Conservation (phyloP, 2,113 vertebrate genomes). For the Gulo gulo region DNA sequence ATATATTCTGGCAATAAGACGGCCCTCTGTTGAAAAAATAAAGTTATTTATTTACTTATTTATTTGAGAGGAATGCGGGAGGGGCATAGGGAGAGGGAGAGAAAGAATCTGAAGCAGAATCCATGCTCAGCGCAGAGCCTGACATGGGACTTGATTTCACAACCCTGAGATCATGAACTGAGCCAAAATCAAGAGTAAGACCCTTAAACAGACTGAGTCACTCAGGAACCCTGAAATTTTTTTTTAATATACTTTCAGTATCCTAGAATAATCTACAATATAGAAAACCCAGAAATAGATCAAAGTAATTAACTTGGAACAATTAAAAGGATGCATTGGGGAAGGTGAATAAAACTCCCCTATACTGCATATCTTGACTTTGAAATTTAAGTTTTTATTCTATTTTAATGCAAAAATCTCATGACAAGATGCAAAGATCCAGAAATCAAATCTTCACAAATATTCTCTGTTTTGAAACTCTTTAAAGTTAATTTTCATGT, state of each 20-base stretch:
- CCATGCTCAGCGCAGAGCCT: not conserved
- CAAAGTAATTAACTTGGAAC: not conserved
- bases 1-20: not conserved
- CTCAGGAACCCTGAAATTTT: not conserved
- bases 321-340: not conserved
- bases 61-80: not conserved
- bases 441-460: slow-evolving; percentile 32
- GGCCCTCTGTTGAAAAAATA: not conserved
- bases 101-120: not conserved
- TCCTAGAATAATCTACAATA: not conserved
- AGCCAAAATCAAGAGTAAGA: not conserved
- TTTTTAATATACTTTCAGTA: slow-evolving; percentile 21
- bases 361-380: not conserved
- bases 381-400: not conserved
- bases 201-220: not conserved
- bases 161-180: not conserved
- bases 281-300: not conserved
- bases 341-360: not conserved
- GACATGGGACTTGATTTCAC: not conserved
- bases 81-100: not conserved
- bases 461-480: slow-evolving; percentile 64
- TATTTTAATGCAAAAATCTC: not conserved
- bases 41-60: not conserved
- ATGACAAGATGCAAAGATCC: not conserved
- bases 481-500: slow-evolving; percentile 16